Evolutionary conservation across 2,113 vertebrate species (phyloP).

Genomic region (Balaeniceps rex): DNA sequence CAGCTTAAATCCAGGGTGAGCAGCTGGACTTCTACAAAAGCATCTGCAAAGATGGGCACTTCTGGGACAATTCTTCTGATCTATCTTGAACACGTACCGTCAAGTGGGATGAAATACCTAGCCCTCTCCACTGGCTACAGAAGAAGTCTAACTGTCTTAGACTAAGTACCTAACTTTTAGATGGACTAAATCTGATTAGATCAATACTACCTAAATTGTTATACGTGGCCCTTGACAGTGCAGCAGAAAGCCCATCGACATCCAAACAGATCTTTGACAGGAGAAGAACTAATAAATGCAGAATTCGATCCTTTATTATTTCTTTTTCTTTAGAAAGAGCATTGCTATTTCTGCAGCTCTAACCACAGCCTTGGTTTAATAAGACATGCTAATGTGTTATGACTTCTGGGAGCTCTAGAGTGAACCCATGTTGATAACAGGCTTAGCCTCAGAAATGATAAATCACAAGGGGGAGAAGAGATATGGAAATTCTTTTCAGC

Average conservation of each 20-base stretch:
- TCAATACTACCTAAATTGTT: slow-evolving; percentile 9
- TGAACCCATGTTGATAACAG: slow-evolving; percentile 73
- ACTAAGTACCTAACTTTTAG: neutral
- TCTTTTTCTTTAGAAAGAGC: slow-evolving; percentile 15
- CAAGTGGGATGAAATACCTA: neutral
- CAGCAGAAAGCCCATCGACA: neutral
- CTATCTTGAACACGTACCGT: neutral
- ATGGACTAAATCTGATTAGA: neutral
- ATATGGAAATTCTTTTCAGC: slow-evolving; percentile 75
- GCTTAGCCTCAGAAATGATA: slow-evolving; percentile 71
- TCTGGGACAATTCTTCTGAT: neutral
- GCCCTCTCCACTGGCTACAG: neutral
- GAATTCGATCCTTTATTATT: slow-evolving; percentile 48
- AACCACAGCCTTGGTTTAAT: slow-evolving; percentile 71
- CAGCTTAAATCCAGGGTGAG: neutral
- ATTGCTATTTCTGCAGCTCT: slow-evolving; percentile 31
- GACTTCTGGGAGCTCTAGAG: slow-evolving; percentile 69
- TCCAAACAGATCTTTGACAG: neutral
- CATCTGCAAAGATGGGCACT: neutral
- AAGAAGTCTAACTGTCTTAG: neutral
- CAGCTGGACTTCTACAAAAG: neutral
- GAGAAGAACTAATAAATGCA: slow-evolving; percentile 17
- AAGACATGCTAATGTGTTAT: slow-evolving; percentile 72
- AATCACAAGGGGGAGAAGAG: slow-evolving; percentile 67
- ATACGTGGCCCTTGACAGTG: neutral